These are phyloP conservation scores for Deroplatys truncata DNA, from an alignment of 2,888 invertebrate species.

Conservation along the genomic window DNA sequence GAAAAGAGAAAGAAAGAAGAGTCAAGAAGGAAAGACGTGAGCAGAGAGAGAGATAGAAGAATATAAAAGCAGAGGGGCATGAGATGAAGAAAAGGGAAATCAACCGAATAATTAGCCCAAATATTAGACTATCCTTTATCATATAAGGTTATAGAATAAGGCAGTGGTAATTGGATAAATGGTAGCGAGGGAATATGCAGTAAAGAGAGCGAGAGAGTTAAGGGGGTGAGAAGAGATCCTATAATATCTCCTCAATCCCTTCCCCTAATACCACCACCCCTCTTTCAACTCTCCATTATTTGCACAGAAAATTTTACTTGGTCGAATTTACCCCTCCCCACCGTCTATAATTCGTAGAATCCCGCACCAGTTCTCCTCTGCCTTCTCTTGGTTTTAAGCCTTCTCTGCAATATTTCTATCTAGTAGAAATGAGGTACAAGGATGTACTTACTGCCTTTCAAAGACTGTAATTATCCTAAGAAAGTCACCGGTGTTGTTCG, in stretches of 20 bases:
- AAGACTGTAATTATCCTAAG: neutral
- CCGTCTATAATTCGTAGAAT: constrained; percentile 5
- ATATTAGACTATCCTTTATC: constrained; percentile 33
- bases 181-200: constrained; percentile 26
- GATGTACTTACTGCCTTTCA: neutral
- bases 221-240: neutral
- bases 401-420: neutral
- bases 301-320: constrained; percentile 23
- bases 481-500: too few species aligned
- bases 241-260: constrained; percentile 4
- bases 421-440: neutral
- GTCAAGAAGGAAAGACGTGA: neutral
- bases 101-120: constrained; percentile 34
- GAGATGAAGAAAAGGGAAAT: constrained; percentile 29
- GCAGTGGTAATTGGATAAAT: constrained; percentile 31
- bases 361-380: neutral
- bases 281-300: constrained; percentile 20
- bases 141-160: constrained; percentile 32
- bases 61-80: constrained; percentile 6
- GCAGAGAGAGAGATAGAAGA: constrained; percentile 3
- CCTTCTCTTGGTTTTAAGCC: neutral
- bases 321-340: constrained; percentile 19
- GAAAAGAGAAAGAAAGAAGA: neutral
- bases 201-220: constrained; percentile 2
- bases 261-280: neutral